Percentiles rank a stretch among this genome's conserved stretches.
phyloP scores from a whole-genome alignment of 2,113 vertebrate genomes.

The Ammodytes marinus region DNA sequence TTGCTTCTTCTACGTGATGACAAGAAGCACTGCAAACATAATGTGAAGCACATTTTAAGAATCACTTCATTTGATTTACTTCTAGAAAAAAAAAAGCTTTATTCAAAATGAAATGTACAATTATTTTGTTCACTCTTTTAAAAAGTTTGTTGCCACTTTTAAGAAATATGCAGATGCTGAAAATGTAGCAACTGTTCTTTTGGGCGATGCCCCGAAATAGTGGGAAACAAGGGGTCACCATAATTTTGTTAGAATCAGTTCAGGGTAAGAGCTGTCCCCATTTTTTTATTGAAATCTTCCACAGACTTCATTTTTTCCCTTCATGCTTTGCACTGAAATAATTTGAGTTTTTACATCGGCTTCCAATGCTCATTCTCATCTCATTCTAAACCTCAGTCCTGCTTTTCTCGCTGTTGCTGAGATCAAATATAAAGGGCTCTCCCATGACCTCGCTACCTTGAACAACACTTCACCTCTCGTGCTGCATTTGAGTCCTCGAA shows the following conservation, averaged over 20 bases:
- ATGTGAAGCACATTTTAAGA: slow-evolving; percentile 68
- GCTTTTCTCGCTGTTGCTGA: slow-evolving; percentile 63
- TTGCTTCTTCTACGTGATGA: slow-evolving; percentile 59
- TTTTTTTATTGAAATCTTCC: neutral
- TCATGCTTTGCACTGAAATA: neutral
- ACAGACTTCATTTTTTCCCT: neutral
- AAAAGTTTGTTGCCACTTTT: slow-evolving; percentile 25
- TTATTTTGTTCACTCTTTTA: slow-evolving; percentile 28
- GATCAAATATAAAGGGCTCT: slow-evolving; percentile 82
- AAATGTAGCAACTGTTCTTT: slow-evolving; percentile 59
- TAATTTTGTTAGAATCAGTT: slow-evolving; percentile 3
- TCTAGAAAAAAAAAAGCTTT: slow-evolving; percentile 32
- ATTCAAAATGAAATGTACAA: slow-evolving; percentile 9
- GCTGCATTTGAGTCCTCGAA: slow-evolving; percentile 62
- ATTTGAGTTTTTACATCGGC: slow-evolving; percentile 1
- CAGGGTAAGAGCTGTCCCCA: neutral
- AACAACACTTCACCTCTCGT: slow-evolving; percentile 72
- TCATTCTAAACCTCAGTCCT: slow-evolving; percentile 46
- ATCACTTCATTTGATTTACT: slow-evolving; percentile 5
- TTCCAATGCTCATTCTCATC: slow-evolving; percentile 3
- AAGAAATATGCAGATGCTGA: slow-evolving; percentile 46
- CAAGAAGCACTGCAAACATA: slow-evolving; percentile 45
- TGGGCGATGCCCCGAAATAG: neutral
- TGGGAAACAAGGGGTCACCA: neutral
- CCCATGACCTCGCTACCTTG: slow-evolving; percentile 74